A percentile compares a stretch with the other conserved stretches of the same genome.
phyloP scores from a whole-genome alignment of 92 coral and sea anemone species.

The Parazoanthus swiftii region DNA sequence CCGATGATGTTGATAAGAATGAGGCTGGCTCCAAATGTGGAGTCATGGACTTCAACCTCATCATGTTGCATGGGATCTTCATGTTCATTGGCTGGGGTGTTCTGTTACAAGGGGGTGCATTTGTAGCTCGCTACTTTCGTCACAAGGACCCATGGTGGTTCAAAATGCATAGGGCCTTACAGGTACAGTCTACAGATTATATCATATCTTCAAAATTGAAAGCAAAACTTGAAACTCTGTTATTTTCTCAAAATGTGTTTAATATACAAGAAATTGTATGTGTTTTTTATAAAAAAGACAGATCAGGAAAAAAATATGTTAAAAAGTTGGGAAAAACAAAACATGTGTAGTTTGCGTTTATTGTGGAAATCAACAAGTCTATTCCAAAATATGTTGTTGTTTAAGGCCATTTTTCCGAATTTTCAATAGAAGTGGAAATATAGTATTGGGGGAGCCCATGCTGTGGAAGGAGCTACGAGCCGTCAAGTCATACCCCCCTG shows the following conservation, averaged over 20 bases:
- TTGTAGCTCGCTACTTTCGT: constrained; percentile 90
- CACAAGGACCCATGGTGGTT: constrained; percentile 97
- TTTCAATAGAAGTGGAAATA: no score
- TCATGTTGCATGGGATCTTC: constrained; percentile 87
- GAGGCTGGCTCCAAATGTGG: constrained; percentile 73
- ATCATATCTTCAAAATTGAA: not conserved
- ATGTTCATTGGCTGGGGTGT: constrained; percentile 99
- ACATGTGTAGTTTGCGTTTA: no score
- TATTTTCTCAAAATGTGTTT: not conserved
- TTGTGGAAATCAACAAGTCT: no score
- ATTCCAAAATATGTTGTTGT: no score
- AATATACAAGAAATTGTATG: no score
- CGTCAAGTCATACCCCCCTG: no score
- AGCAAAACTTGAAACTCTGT: not conserved
- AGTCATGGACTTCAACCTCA: constrained; percentile 68
- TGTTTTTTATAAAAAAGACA: no score
- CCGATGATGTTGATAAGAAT: constrained; percentile 61
- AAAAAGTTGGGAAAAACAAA: no score
- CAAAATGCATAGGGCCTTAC: constrained; percentile 92
- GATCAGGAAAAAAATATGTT: no score
- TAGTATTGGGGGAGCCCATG: no score
- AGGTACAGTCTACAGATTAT: constrained; percentile 52
- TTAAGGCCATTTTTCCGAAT: no score
- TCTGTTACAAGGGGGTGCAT: constrained; percentile 88
- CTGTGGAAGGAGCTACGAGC: no score